Base-by-base conservation (phyloP, 2,888 invertebrate genomes). In the Polyploca ridens region DNA sequence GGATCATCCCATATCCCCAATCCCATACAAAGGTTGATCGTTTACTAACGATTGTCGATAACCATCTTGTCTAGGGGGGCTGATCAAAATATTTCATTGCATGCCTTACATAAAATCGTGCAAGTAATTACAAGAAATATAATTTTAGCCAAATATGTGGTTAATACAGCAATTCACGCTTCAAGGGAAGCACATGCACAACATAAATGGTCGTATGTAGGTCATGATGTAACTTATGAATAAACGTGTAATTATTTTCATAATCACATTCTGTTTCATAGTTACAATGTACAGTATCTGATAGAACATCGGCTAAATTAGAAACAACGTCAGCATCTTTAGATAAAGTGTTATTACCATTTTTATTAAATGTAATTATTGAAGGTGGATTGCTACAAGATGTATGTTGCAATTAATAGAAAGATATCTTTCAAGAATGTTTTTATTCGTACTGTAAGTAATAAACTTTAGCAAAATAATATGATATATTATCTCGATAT, bases 161-260 rank as follows among this genome's bases (percentile, higher is more conserved):
- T 72, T 82, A 78, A 77, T 79, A 78, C 82, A 83, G 74, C 83
- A 74, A 79, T 89, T 87, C 84, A 89, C 86, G 88, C 85, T 85
- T 78, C 78, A 85, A 79, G 82, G 78, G 82, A 84, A 80, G 70
- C 77, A 80, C 79, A 80, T 81, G 75, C 79, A 70, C 69, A 71
- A 76, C 76, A 73, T 76, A 81, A 80, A 78, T 71, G 76, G 71
- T 74, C 69, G 70, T 78, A 87, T 83, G 81, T 89, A 80, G 89
- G 90, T 83, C 89, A 84, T 90, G 83, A 90, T 83, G 90, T 89
- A 90, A 90, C 83, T 83, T 76, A 84, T 83, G 83, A 87, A 88
- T 85, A 85, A 77, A 76, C 77, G 82, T 80, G 83, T 86, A 83
- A 82, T 80, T 72, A 83, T 88, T 86, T 89, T 88, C 86, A 88